phyloP scores from a whole-genome alignment of 2,888 invertebrate species.

The Palloptera scutellata region DNA sequence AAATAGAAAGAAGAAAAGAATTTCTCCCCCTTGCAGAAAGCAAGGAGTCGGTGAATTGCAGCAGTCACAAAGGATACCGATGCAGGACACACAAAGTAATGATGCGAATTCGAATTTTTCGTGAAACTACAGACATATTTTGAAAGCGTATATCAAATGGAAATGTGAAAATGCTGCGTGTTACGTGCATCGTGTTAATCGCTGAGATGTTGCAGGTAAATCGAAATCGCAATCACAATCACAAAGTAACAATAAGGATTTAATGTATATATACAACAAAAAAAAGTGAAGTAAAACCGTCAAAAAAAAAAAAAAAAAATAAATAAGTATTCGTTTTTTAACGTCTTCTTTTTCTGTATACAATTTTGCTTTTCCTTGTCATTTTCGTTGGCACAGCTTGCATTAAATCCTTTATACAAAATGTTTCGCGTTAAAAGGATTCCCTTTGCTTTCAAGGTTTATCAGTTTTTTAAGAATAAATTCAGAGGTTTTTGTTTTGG shows the following conservation, averaged over 20 bases:
- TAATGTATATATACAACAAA: conserved; percentile 19
- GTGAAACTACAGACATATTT: not conserved
- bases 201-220: conserved; percentile 54
- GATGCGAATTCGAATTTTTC: not conserved
- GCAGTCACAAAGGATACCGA: not conserved
- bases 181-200: conserved; percentile 50
- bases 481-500: not conserved
- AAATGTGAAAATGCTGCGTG: not conserved
- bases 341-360: conserved; percentile 6
- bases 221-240: conserved; percentile 40
- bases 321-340: conserved; percentile 2
- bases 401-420: conserved; percentile 23
- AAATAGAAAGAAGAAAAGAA: too few species aligned
- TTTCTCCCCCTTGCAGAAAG: not conserved
- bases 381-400: conserved; percentile 27
- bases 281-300: not conserved
- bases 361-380: not conserved
- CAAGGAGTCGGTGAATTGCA: not conserved
- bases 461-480: conserved; percentile 34
- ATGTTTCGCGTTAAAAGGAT: conserved; percentile 19
- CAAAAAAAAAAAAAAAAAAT: not conserved
- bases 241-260: conserved; percentile 51
- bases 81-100: too few species aligned
- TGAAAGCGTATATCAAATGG: not conserved
- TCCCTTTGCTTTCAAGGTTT: conserved; percentile 18